These are phyloP conservation scores for Clitarchus hookeri DNA, from an alignment of 2,888 invertebrate species.

Conservation along the genomic window DNA sequence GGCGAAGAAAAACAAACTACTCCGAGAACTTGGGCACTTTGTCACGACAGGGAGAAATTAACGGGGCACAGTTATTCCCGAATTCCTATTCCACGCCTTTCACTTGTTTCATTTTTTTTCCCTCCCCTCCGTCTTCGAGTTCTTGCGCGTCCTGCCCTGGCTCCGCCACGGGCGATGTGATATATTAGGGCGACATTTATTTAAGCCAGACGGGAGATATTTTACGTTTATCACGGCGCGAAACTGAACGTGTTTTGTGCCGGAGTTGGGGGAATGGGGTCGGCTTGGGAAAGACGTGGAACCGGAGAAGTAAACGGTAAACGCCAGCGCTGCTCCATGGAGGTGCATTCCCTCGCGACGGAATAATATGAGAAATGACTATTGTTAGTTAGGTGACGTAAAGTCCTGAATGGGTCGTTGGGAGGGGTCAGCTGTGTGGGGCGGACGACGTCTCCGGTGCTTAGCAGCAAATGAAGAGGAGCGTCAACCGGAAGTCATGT, in stretches of 20 bases:
- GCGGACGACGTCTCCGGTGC: not conserved
- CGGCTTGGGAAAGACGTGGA: not conserved
- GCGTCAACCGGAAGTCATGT: not conserved
- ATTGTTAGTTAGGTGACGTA: not conserved
- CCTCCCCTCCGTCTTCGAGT: not conserved
- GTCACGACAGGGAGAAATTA: slow-evolving; percentile 5
- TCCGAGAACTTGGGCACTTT: not conserved
- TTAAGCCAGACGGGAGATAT: not conserved
- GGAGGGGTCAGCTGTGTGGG: not conserved
- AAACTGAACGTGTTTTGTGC: not conserved
- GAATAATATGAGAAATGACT: not conserved
- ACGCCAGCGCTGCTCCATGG: not conserved
- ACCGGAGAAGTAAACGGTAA: not conserved
- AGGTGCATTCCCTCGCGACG: too few species aligned
- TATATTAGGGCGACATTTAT: not conserved
- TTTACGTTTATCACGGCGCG: not conserved
- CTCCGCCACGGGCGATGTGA: not conserved
- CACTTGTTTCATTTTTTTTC: not conserved
- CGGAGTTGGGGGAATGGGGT: not conserved
- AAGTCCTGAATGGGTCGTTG: not conserved
- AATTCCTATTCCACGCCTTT: slow-evolving; percentile 1
- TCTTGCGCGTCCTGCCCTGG: not conserved
- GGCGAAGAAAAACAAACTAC: not conserved
- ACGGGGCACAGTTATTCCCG: not conserved
- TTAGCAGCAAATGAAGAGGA: not conserved